Evolutionary conservation across 2,113 vertebrate genomes (phyloP), one percentile per base, ranked within the genome.

Genomic region (Ochotona princeps): DNA sequence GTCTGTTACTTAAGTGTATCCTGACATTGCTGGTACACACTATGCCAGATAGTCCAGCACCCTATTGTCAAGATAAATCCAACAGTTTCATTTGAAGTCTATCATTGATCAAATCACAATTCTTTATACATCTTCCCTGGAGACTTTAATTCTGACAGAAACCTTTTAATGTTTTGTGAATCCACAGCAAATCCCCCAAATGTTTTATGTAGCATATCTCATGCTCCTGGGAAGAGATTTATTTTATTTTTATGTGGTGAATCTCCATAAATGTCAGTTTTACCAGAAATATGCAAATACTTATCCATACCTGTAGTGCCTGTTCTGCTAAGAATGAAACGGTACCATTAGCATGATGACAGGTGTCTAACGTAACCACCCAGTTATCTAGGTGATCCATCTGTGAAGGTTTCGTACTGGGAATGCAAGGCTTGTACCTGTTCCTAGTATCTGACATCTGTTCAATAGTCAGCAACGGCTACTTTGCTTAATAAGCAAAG

Each of bases 191-290:
- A 25, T 73, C 26, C 30, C 61, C 30, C 75, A 80, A 85, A 57
- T 87, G 25, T 51, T 11, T n/a, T 78, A 61, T 30, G 81, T 74
- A 83, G 86, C 38, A 83, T 54, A 51, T 13, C 38, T 21, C 35
- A 81, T 47, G 14, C 66, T 83, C 75, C 1, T 21, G n/a, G 32
- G 14, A 8, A 80, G 30, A 93, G 3, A 4, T 13, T 18, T 66
- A 81, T 51, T 38, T n/a, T n/a, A 65, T 80, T 84, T 66, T 92
- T 76, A 30, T 21, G 44, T 25, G 73, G 79, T 47, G 8, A 70
- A 51, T 87, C 8, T 67, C 32, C 35, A 18, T 17, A 51, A 4
- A 82, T 18, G 7, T 57, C 14, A 57, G 54, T 38, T 86, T 89
- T 83, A 9, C 18, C 72, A 92, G 49, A 87, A 83, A 6, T 20